Evolutionary conservation across 2,888 invertebrate species (phyloP), one percentile per base, ranked within the genome.

Genomic region (Agrenia bidenticulata): DNA sequence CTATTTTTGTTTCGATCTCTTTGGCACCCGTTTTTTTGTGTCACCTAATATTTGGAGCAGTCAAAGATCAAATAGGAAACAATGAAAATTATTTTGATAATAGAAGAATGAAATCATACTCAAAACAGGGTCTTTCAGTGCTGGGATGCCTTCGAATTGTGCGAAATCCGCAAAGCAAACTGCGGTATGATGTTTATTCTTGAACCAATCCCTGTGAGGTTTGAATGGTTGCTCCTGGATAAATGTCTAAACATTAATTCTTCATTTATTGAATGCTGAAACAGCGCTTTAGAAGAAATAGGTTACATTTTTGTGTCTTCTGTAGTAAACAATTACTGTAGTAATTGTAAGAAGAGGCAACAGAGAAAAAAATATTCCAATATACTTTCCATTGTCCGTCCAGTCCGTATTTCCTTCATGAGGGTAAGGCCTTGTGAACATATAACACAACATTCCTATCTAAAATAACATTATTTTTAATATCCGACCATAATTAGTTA

Each of bases 171-270:
- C 59, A 39, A 70, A 72, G 49, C 74, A 74, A 32, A 67, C 53
- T 37, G 41, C 42, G 9, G 24, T 56, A 26, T 74, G 74, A 37
- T 67, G 61, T 42, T 70, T 70, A 37, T 74, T 74, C 50, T 74
- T 74, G 55, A 60, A 74, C 59, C 69, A 74, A 37, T 74, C 72
- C 23, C 70, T 50, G 17, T 72, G 72, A 4, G 74, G 70, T 7
- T 58, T 32, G 32, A 67, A 65, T 1, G 21, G 11, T 39, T 21
- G 4, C n/a, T 39, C 32, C 56, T 57, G 41, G 9, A 24, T 26
- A 55, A 24, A 55, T 55, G 7, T 51, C 9, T 5, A 51, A 4
- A 51, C 7, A 51, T 23, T 15, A 21, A 51, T 13, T 4, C n/a
- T 32, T 37, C 7, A 15, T 9, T 39, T 41, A 57, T 39, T 21